Conservation (phyloP, 2,797 vertebrate genomes). For the Anas bahamensis region DNA sequence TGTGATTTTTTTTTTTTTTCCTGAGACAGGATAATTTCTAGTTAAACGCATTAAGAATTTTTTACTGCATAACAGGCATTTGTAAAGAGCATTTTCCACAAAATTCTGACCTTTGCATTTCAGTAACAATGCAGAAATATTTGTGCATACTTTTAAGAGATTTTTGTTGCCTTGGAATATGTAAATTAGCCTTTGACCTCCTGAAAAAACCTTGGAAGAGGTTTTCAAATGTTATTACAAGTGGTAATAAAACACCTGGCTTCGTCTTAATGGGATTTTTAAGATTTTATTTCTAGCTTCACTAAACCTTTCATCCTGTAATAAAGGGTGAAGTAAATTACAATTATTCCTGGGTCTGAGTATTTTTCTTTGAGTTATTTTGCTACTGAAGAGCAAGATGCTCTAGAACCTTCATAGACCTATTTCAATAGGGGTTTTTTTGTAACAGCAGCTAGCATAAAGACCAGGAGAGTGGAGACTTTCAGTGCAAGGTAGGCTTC, state of each 20-base stretch:
- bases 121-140: not conserved
- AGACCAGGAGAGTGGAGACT: not conserved
- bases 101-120: not conserved
- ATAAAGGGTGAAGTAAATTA: not conserved
- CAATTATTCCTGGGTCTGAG: not conserved
- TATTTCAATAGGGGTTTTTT: not conserved
- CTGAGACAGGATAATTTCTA: not conserved
- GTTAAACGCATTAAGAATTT: not conserved
- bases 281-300: not conserved
- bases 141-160: not conserved
- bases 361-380: not conserved
- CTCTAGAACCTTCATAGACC: not conserved
- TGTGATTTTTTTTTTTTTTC: not conserved
- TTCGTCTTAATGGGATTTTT: not conserved
- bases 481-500: not conserved
- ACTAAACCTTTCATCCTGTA: not conserved
- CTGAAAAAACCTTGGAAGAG: not conserved
- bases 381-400: not conserved
- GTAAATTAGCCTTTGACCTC: not conserved
- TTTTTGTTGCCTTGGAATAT: not conserved
- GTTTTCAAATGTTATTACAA: not conserved
- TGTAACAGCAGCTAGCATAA: not conserved
- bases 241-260: not conserved
- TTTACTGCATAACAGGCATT: not conserved
- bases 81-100: accelerated